Percentiles rank a stretch among this genome's conserved stretches.
Conservation (phyloP, 2,113 vertebrate species). For the Telmatochromis sp. region DNA sequence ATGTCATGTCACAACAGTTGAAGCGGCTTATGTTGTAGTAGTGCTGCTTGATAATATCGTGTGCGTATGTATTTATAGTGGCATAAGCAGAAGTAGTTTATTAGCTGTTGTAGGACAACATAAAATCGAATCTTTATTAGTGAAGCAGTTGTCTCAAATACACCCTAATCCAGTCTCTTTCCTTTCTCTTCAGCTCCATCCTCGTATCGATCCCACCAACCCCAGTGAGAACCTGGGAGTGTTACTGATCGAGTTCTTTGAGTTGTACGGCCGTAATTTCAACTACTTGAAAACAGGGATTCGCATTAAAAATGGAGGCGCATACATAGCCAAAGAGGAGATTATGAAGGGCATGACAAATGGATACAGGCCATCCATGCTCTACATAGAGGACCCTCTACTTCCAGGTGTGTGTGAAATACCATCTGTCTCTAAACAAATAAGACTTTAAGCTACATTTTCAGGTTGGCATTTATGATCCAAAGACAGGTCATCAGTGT, state of each 20-base stretch:
- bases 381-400: slow-evolving; percentile 95
- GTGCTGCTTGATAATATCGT: not conserved
- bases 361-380: slow-evolving; percentile 93
- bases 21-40: not conserved
- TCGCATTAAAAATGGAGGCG: slow-evolving; percentile 92
- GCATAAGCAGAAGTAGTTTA: not conserved
- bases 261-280: slow-evolving; percentile 96
- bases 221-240: slow-evolving; percentile 90
- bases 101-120: not conserved
- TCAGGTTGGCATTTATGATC: not conserved
- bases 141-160: not conserved
- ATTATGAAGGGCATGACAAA: slow-evolving; percentile 93
- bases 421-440: not conserved
- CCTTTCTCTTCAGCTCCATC: slow-evolving; percentile 80
- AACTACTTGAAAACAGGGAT: slow-evolving; percentile 99
- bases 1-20: not conserved
- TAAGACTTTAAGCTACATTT: not conserved
- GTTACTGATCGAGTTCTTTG: slow-evolving; percentile 98
- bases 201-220: slow-evolving; percentile 88
- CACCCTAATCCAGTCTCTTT: not conserved
- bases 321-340: slow-evolving; percentile 95
- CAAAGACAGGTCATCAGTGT: not conserved
- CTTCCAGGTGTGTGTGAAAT: slow-evolving; percentile 78
- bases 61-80: not conserved
- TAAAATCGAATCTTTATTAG: not conserved